Conservation (phyloP, 2,113 vertebrate genomes). For the Cercocebus atys region DNA sequence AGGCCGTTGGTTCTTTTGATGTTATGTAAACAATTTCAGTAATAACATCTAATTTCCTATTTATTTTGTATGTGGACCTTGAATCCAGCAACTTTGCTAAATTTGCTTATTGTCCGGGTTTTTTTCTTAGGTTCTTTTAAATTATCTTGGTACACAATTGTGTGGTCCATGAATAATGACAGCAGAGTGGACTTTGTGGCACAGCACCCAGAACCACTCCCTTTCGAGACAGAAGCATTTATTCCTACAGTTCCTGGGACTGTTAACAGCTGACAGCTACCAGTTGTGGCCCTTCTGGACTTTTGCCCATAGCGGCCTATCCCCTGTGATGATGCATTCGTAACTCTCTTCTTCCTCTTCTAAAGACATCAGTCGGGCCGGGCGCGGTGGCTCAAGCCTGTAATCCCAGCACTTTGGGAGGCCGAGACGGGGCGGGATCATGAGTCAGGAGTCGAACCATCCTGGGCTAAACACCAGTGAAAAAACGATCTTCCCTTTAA, state of each 20-base stretch:
- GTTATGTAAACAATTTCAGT: background rate
- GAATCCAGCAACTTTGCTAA: background rate
- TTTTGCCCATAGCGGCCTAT: background rate
- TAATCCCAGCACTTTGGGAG: too few species aligned
- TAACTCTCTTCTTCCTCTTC: too few species aligned
- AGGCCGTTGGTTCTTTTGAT: background rate
- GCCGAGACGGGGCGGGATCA: too few species aligned
- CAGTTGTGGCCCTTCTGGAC: too few species aligned
- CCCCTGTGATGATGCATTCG: too few species aligned
- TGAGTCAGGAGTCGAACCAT: too few species aligned
- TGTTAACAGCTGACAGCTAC: background rate
- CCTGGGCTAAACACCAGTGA: too few species aligned
- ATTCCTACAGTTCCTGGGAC: background rate
- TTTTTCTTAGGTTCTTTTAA: background rate
- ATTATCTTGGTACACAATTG: background rate
- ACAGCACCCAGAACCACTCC: background rate
- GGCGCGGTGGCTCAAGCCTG: too few species aligned
- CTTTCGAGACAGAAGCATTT: background rate
- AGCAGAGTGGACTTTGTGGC: background rate
- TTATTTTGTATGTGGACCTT: background rate
- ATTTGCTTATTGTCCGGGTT: background rate
- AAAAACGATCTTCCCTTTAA: too few species aligned
- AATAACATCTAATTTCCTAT: background rate
- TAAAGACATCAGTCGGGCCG: too few species aligned
- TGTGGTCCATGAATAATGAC: background rate